These are phyloP conservation scores for Oncorhynchus nerka DNA, from an alignment of 2,113 vertebrate genomes.

Conservation along the genomic window DNA sequence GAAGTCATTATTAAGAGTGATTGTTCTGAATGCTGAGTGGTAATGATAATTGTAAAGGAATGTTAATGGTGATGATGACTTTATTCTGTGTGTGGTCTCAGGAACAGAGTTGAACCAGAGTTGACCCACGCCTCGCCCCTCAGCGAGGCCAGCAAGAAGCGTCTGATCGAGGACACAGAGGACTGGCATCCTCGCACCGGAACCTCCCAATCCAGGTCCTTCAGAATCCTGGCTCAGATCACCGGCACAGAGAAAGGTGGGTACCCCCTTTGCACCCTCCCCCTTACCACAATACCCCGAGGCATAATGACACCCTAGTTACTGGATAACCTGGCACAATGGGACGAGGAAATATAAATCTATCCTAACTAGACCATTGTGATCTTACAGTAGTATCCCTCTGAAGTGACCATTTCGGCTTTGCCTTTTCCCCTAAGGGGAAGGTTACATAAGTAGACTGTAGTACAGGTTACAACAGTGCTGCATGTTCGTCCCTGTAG, in stretches of 20 bases:
- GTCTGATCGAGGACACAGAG: slow-evolving; percentile 93
- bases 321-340: not conserved
- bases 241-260: slow-evolving; percentile 90
- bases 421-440: not conserved
- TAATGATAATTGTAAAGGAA: not conserved
- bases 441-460: not conserved
- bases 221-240: slow-evolving; percentile 95
- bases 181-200: slow-evolving; percentile 90
- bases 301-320: not conserved
- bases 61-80: too few relatives aligned
- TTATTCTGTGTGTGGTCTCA: slow-evolving; percentile 33
- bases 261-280: slow-evolving; percentile 30
- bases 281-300: not conserved
- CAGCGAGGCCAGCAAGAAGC: slow-evolving; percentile 91
- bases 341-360: not conserved
- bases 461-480: not conserved
- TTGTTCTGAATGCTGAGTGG: not conserved
- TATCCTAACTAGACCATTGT: not conserved
- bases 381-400: not conserved
- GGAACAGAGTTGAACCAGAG: slow-evolving; percentile 81
- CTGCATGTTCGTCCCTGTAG: not conserved
- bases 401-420: not conserved
- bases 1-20: not conserved
- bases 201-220: slow-evolving; percentile 93
- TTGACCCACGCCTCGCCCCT: slow-evolving; percentile 75